phyloP scores from a whole-genome alignment of 2,888 invertebrate genomes.

The Stenolophus ochropezus region DNA sequence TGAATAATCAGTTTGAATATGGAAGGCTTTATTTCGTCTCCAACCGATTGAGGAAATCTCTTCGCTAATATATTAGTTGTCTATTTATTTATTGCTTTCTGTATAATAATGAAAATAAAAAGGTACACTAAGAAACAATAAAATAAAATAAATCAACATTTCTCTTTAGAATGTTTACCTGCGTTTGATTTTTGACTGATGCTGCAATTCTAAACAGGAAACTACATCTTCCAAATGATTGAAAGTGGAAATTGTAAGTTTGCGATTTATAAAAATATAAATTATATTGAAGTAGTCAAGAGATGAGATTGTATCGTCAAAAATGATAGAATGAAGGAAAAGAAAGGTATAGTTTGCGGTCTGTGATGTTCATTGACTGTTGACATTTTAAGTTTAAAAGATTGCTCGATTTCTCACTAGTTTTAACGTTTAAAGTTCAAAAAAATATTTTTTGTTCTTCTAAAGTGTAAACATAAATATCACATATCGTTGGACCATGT shows the following conservation, averaged over 20 bases:
- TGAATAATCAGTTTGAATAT: no score
- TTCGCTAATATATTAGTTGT: no score
- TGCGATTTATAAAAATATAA: constrained; percentile 19
- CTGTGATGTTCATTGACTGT: constrained; percentile 43
- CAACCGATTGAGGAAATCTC: no score
- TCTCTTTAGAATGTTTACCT: neutral
- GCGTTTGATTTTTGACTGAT: neutral
- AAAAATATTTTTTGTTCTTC: no score
- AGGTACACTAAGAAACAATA: no score
- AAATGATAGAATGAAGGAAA: constrained; percentile 16
- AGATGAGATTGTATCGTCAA: neutral
- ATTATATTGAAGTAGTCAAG: neutral
- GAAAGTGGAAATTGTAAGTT: neutral
- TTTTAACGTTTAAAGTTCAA: no score
- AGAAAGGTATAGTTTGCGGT: constrained; percentile 11
- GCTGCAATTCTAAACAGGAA: neutral
- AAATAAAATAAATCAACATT: neutral
- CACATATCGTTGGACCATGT: no score
- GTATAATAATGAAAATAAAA: no score
- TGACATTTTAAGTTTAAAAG: constrained; percentile 53
- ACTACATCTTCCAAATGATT: neutral
- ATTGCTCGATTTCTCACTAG: constrained; percentile 28
- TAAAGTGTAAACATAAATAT: no score
- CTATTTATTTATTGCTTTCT: no score
- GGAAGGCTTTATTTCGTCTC: no score